These are phyloP conservation scores for Brachionus paranguensis DNA, from an alignment of 1,140 invertebrate genomes.

Conservation along the genomic window DNA sequence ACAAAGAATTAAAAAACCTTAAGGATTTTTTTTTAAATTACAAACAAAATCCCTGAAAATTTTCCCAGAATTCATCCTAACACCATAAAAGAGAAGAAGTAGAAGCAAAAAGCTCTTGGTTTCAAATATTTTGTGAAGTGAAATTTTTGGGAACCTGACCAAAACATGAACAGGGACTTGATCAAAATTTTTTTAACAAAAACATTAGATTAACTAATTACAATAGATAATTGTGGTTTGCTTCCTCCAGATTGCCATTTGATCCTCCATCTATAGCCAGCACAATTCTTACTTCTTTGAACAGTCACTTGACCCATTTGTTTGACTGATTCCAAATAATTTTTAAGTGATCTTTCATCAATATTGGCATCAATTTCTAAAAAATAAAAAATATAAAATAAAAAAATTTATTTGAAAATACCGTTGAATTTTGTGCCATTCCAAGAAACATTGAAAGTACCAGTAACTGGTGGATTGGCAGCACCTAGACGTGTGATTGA, in stretches of 20 bases:
- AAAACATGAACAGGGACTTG: too few relatives aligned
- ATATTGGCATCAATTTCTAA: not conserved
- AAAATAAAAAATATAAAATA: not conserved
- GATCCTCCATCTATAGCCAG: slow-evolving; percentile 42
- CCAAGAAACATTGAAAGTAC: not conserved
- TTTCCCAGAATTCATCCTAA: too few relatives aligned
- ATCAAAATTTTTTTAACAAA: not conserved
- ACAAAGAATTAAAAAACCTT: too few relatives aligned
- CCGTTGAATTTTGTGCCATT: not conserved
- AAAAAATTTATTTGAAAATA: not conserved
- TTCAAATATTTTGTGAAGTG: too few relatives aligned
- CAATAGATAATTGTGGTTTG: slow-evolving; percentile 42
- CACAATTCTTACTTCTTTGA: slow-evolving; percentile 40
- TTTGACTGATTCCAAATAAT: not conserved
- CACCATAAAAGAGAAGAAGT: too few relatives aligned
- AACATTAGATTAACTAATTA: not conserved
- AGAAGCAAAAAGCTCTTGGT: too few relatives aligned
- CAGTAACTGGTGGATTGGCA: not conserved
- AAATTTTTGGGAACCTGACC: too few relatives aligned
- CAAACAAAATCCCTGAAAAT: too few relatives aligned
- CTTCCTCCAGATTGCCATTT: slow-evolving; percentile 44
- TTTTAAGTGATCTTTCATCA: not conserved
- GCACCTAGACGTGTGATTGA: not conserved
- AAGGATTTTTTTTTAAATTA: too few relatives aligned
- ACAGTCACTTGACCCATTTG: slow-evolving; percentile 14